Base-by-base conservation (phyloP, 2,888 invertebrate species). In the Entomobrya multifasciata region DNA sequence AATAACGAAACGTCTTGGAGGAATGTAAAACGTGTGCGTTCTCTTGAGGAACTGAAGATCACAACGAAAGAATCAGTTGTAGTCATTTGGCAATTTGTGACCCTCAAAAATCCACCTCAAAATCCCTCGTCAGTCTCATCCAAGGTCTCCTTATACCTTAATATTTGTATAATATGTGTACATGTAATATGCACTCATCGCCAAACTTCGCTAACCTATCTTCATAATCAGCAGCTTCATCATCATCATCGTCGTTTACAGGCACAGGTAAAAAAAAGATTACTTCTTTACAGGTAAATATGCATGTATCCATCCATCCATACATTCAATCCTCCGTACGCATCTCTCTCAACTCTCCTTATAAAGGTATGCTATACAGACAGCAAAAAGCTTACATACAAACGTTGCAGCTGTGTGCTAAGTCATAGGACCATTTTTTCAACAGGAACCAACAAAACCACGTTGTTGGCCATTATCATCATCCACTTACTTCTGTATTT, bases 61-160 rank as follows among this genome's bases (percentile, higher is more conserved):
- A 76, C 79, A 72, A 77, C 84, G 49, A 85, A 67, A 87, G 88
- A 88, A 76, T 88, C 88, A 87, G 52, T 89, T 67, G 83, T 89
- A 89, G 88, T 89, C 89, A 88, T 88, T 89, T 87, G 85, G 87
- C 86, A 89, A 88, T 88, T 82, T 87, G 89, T 89, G 89, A 89
- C 89, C 89, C 89, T 89, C 89, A 89, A 88, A 89, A 80, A 89
- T 83, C 89, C 89, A 88, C 89, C 89, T 88, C 88, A 89, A 88
- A 89, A 88, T 89, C 88, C 87, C 89, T 89, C 89, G 86, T 88
- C 89, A 89, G 87, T 86, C 81, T 87, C 86, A 87, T 86, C 88
- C 89, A 89, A 89, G 89, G 89, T 89, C 89, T 87, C 70, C 70
- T 70, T 49, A 70, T 70, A 70, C 27, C 70, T 30, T 70, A 25